Base-by-base conservation (phyloP, 92 coral and sea anemone species). In the Parazoanthus atlanticus region DNA sequence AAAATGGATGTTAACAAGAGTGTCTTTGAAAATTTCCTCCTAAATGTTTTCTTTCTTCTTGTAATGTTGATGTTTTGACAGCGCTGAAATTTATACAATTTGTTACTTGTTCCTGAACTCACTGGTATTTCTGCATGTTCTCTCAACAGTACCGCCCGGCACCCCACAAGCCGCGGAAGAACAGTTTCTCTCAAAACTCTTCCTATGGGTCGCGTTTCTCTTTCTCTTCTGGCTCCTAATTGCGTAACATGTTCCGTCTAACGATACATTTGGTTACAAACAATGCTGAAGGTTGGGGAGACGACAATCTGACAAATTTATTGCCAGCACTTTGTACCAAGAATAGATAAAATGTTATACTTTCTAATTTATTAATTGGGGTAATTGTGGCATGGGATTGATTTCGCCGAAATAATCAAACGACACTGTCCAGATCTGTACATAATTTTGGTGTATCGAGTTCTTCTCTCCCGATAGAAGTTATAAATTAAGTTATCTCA, bases 201-300 rank as follows among this genome's bases (percentile, higher is more conserved):
- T 97, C 67, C 92, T 97, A 30, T 94, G 98, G 98, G 99, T 97
- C 74, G 99, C 99, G 26, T 90, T 97, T 64, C 83, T 93, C 54
- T 95, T 97, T 82, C 91, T 97, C 84, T 97, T 97, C 87, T 97
- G 99, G 99, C 98, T 97, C 30, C 86, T 97, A 15, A 97, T 97
- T 79, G 99, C 99, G 32, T 97, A 88, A 94, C 38, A 10, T 15
- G 79, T 38, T 72, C 65, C 43, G 69, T 64, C 43, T 67, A n/a
- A 75, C 19, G 13, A 75, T 33, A 74, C 28, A 2, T 5, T 75
- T 9, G 43, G 26, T 28, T 26, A 30, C 85, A 56, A 33, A 36
- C 41, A 46, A 31, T 66, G 76, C 71, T 36, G 43, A 69, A 41
- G 58, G 76, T 82, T 82, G 75, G 72, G 86, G 61, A 82, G 46